These are phyloP conservation scores for Motacilla tschutschensis DNA, from an alignment of 2,113 vertebrate species.

Conservation along the genomic window DNA sequence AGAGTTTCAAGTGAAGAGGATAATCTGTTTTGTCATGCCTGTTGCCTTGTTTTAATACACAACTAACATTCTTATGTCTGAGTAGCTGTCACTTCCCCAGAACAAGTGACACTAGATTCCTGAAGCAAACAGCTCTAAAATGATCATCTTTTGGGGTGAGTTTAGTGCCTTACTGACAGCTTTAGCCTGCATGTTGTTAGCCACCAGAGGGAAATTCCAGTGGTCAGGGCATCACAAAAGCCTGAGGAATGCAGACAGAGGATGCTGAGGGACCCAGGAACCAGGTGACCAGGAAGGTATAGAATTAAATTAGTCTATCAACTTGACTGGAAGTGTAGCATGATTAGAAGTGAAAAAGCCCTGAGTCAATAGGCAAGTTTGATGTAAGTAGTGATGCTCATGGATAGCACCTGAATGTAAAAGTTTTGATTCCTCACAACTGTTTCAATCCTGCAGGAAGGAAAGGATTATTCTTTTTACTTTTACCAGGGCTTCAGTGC, in stretches of 20 bases:
- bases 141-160: background rate
- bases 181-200: background rate
- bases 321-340: rapidly evolving
- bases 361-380: background rate
- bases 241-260: background rate
- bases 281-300: background rate
- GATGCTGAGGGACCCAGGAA: background rate
- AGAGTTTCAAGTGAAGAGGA: background rate
- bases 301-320: background rate
- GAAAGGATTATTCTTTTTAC: background rate
- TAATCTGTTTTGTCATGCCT: constrained; percentile 21
- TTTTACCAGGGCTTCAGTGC: background rate
- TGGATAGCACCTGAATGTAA: background rate
- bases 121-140: background rate
- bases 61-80: background rate
- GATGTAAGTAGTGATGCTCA: background rate
- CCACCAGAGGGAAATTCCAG: background rate
- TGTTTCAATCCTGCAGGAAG: background rate
- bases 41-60: background rate
- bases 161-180: background rate
- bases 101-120: background rate
- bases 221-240: background rate
- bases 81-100: background rate
- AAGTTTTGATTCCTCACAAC: background rate
- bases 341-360: background rate